A percentile compares a stretch with the other conserved stretches of the same genome.
Conservation (phyloP, 2,888 invertebrate species). For the Omphaloscelis lunosa region DNA sequence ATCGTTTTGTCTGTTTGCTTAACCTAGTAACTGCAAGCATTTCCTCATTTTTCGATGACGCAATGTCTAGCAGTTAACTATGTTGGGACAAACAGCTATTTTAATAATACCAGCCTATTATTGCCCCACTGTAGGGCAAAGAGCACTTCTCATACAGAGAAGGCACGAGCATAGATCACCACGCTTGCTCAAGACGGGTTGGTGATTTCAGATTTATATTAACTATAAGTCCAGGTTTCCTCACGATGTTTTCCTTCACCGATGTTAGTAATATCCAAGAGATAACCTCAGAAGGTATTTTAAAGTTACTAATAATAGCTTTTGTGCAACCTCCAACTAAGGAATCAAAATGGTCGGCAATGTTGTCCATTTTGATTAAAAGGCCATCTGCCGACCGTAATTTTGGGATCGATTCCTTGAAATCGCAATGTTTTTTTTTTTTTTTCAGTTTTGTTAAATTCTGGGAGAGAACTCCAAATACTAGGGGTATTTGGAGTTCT, state of each 20-base stretch:
- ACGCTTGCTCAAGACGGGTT: background rate
- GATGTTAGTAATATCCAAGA: background rate
- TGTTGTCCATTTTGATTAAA: background rate
- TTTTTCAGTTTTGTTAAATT: background rate
- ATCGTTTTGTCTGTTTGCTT: conserved; percentile 9
- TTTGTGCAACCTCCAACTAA: background rate
- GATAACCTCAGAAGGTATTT: background rate
- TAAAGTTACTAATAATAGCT: background rate
- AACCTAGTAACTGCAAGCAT: conserved; percentile 17
- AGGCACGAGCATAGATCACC: background rate
- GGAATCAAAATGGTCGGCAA: conserved; percentile 4
- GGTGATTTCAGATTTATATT: background rate
- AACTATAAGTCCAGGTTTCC: background rate
- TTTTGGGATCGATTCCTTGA: conserved; percentile 9
- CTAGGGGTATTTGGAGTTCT: conserved; percentile 2
- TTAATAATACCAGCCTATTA: background rate
- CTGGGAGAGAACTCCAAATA: too few relatives aligned
- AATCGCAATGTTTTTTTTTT: background rate
- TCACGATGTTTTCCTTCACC: background rate
- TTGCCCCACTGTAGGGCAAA: too few relatives aligned
- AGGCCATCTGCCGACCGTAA: background rate
- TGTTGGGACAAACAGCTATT: background rate
- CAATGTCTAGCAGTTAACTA: background rate
- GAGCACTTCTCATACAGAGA: too few relatives aligned
- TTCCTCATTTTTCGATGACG: conserved; percentile 10